Evolutionary conservation across 2,888 invertebrate species (phyloP), one percentile per base, ranked within the genome.

Genomic region (Himalopsyche japonica): DNA sequence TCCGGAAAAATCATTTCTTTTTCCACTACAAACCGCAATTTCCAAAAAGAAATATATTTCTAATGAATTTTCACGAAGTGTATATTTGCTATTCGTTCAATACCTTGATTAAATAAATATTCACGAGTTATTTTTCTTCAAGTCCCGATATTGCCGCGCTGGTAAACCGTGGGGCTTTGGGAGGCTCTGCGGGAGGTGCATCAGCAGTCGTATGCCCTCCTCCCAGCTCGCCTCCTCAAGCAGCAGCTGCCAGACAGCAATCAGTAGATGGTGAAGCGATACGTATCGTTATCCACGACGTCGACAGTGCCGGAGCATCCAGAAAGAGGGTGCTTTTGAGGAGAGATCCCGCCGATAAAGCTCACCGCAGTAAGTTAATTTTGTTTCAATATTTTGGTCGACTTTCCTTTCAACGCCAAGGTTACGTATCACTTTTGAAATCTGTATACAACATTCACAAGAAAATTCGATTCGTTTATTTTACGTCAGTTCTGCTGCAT

Each of bases 261-360:
- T 97, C 97, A 27, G 96, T 96, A 85, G 97, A 97, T 89, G 97
- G 97, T 1, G 97, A 98, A 90, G 97, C 97, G 87, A 98, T 98
- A 88, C 96, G 97, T 90, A 98, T 98, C 88, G 97, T 98, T 87
- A 98, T 98, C 88, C 97, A 98, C 89, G 97, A 98, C 90, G 97
- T 98, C 18, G 97, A 98, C 90, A 96, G 96, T 86, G 94, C 94
- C 57, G 91, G 93, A 85, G 91, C 94, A 87, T 93, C 93, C 87
- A 96, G 96, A 88, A 93, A 95, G 85, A 93, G 96, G 87, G 95
- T 97, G 81, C 92, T 95, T 15, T 91, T 97, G 82, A 93, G 96
- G 82, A 93, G 95, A 86, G 97, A 97, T 91, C 95, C 96, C 47
- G 93, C 95, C 70, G 97, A 97, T 90, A 97, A 96, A 90, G 96